Percentiles rank a stretch among this genome's conserved stretches.
Evolutionary conservation across 2,888 invertebrate species (phyloP).

Genomic region (Gasteruption jaculator): DNA sequence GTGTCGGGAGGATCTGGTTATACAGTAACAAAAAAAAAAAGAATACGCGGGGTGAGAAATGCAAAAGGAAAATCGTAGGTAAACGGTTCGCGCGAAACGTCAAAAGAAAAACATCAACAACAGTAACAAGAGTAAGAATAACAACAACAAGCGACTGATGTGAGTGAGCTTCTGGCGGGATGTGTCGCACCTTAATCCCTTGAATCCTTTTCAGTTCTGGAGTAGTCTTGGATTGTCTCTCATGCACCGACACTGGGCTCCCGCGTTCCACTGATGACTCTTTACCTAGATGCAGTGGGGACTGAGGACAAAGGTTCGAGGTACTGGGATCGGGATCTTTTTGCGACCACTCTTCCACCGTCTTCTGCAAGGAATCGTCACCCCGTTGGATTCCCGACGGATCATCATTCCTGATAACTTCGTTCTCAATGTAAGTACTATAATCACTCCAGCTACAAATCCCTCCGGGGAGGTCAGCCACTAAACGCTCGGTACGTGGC

Average conservation of each 20-base stretch:
- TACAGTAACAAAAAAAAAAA: too few relatives aligned
- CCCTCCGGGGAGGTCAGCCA: slow-evolving; percentile 74
- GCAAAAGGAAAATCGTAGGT: too few relatives aligned
- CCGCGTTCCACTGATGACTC: slow-evolving; percentile 35
- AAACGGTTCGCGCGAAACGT: too few relatives aligned
- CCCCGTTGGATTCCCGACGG: too few relatives aligned
- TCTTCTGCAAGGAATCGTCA: too few relatives aligned
- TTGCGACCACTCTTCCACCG: too few relatives aligned
- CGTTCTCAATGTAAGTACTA: slow-evolving; percentile 73
- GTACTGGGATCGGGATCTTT: slow-evolving; percentile 14
- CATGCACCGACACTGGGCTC: slow-evolving; percentile 34
- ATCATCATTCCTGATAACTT: too few relatives aligned
- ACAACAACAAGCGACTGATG: not conserved
- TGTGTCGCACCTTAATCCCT: slow-evolving; percentile 47
- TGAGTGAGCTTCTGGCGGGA: slow-evolving; percentile 36
- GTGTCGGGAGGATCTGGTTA: too few relatives aligned
- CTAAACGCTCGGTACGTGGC: slow-evolving; percentile 61
- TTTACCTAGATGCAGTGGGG: slow-evolving; percentile 44
- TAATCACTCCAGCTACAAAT: slow-evolving; percentile 78
- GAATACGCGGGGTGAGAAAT: too few relatives aligned
- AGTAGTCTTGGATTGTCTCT: slow-evolving; percentile 35
- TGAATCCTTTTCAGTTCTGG: slow-evolving; percentile 37
- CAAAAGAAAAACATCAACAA: not conserved
- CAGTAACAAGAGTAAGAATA: not conserved
- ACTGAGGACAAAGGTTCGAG: slow-evolving; percentile 23